Evolutionary conservation across 2,888 invertebrate species (phyloP), one percentile per base, ranked within the genome.

Genomic region (Hyles lineata): DNA sequence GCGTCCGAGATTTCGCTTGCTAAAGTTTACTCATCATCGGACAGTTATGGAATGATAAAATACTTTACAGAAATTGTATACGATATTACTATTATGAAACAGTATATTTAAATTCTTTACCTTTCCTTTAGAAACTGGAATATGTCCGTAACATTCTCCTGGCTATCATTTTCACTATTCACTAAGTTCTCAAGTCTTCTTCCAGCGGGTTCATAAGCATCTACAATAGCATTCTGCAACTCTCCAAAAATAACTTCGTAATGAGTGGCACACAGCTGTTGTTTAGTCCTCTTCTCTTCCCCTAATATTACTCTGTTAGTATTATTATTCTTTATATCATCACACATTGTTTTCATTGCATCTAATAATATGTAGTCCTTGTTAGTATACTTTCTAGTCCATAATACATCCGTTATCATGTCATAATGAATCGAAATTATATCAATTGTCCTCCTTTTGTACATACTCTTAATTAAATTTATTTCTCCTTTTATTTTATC

Each of bases 371-470:
- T 86, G 73, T 86, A 88, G 71, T 85, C 82, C 3, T 85, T 81
- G 75, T 86, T 75, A 70, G 87, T n/a, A 21, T 55, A 55, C n/a
- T 50, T 50, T 21, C 8, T 83, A 61, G 71, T 84, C 86, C 88
- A 87, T 63, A 93, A 21, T 0, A 89, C 71, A 74, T 92, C 86
- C 61, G 92, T 93, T 74, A 94, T 75, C 2, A 90, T 62, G 82
- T 94, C 94, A 74, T 91, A 94, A 83, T 90, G 89, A 74, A 93
- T 79, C 1, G 87, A 87, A 25, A 92, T 77, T 5, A 85, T 82
- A 61, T 94, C 93, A 0, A 84, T 75, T 5, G 93, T 84, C 79
- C 88, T 85, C 71, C 91, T 85, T 80, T 85, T 92, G 70, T 89
- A 93, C 32, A 89, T 79, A 78, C 85, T 91, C 75, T 87, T 86